Evolutionary conservation across 2,888 invertebrate species (phyloP).

Genomic region (Pasiphila rectangulata): DNA sequence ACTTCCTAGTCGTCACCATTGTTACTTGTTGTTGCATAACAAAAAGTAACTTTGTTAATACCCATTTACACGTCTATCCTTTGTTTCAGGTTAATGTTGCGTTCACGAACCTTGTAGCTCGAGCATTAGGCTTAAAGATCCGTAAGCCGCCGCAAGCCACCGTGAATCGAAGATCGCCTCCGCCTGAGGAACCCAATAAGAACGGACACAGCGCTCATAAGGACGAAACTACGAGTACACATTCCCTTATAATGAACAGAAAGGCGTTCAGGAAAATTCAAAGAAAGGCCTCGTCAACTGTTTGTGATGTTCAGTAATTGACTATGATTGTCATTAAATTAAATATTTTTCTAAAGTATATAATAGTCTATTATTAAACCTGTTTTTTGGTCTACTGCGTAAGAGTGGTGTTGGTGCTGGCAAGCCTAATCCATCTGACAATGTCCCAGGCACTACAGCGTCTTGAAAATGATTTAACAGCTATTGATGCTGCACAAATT

Average conservation of each 20-base stretch:
- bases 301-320: conserved; percentile 76
- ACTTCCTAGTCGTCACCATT: too few relatives aligned
- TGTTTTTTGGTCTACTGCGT: too few relatives aligned
- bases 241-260: conserved; percentile 68
- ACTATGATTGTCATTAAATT: conserved; percentile 22
- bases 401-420: too few relatives aligned
- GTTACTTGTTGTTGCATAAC: too few relatives aligned
- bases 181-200: conserved; percentile 32
- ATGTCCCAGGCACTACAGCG: too few relatives aligned
- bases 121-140: conserved; percentile 51
- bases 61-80: neutral
- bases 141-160: conserved; percentile 38
- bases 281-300: conserved; percentile 67
- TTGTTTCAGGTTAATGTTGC: conserved; percentile 81
- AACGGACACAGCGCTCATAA: neutral
- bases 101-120: conserved; percentile 84
- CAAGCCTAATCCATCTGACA: too few relatives aligned
- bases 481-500: too few relatives aligned
- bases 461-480: too few relatives aligned
- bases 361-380: too few relatives aligned
- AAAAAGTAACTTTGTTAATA: too few relatives aligned
- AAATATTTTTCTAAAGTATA: conserved; percentile 1
- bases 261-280: conserved; percentile 63
- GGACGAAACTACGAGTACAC: conserved; percentile 26
- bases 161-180: conserved; percentile 40